phyloP scores from a whole-genome alignment of 35 echinoderm and acorn worm species.

The Lytechinus pictus region DNA sequence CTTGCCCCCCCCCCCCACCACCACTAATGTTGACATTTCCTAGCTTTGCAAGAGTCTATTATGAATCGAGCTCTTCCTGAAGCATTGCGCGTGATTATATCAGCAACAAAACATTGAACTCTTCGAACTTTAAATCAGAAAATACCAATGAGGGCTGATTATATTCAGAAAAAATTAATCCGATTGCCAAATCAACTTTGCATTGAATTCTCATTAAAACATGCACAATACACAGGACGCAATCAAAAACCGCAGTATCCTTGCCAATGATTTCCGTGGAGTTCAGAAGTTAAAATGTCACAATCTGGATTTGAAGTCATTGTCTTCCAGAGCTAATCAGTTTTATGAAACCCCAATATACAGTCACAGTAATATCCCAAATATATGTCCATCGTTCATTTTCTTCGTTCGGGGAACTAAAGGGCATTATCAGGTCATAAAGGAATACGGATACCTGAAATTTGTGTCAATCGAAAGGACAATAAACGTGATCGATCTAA shows the following conservation, averaged over 20 bases:
- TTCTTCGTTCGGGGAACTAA: neutral
- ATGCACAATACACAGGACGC: too few relatives aligned
- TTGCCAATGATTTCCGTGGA: neutral
- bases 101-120: too few relatives aligned
- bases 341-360: neutral
- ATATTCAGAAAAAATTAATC: too few relatives aligned
- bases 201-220: neutral
- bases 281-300: neutral
- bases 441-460: neutral
- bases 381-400: neutral
- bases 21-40: too few relatives aligned
- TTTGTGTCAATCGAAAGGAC: neutral
- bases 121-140: too few relatives aligned
- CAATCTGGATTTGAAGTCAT: neutral
- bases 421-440: slow-evolving; percentile 9
- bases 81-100: too few relatives aligned
- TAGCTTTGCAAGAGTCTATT: too few relatives aligned
- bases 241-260: too few relatives aligned
- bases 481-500: neutral
- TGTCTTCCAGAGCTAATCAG: neutral
- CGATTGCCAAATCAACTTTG: too few relatives aligned
- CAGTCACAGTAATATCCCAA: neutral
- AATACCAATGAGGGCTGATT: too few relatives aligned
- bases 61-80: too few relatives aligned
- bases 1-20: too few relatives aligned